phyloP scores from a whole-genome alignment of 2,888 invertebrate species.

The Quadriops clusia region DNA sequence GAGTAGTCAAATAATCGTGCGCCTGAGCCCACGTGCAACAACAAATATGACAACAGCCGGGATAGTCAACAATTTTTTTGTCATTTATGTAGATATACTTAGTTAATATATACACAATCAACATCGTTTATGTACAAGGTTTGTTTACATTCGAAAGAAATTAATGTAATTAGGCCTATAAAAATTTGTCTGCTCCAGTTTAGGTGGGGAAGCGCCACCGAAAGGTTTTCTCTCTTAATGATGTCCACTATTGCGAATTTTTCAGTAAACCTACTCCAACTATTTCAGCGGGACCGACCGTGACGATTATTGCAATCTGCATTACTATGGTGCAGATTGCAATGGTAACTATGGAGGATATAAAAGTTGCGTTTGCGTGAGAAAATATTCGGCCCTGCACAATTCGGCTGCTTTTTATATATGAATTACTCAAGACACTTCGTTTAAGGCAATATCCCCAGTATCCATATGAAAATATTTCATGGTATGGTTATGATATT shows the following conservation, averaged over 20 bases:
- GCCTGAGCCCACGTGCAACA: conserved; percentile 25
- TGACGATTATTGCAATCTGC: no score
- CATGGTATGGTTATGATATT: no score
- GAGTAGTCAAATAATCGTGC: conserved; percentile 22
- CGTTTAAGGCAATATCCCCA: conserved; percentile 21
- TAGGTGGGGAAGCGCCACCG: conserved; percentile 29
- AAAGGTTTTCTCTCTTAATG: no score
- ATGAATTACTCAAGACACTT: conserved; percentile 21
- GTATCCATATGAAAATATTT: conserved; percentile 3
- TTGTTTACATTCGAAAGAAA: conserved; percentile 21
- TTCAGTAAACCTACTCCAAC: no score
- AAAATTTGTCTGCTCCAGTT: conserved; percentile 35
- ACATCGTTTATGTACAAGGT: conserved; percentile 27
- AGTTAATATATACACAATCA: conserved; percentile 26
- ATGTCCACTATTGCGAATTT: conserved; percentile 10
- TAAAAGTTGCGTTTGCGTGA: no score
- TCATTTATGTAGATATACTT: conserved; percentile 16
- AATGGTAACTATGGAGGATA: conserved; percentile 13
- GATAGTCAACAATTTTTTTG: conserved; percentile 29
- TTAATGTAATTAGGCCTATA: conserved; percentile 31
- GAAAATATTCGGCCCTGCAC: no score
- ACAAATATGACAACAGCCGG: conserved; percentile 28
- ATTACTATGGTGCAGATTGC: no score
- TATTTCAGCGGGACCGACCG: conserved; percentile 7
- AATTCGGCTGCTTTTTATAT: conserved; percentile 5